Conservation (phyloP, 2,797 vertebrate genomes). For the Spea hammondii region DNA sequence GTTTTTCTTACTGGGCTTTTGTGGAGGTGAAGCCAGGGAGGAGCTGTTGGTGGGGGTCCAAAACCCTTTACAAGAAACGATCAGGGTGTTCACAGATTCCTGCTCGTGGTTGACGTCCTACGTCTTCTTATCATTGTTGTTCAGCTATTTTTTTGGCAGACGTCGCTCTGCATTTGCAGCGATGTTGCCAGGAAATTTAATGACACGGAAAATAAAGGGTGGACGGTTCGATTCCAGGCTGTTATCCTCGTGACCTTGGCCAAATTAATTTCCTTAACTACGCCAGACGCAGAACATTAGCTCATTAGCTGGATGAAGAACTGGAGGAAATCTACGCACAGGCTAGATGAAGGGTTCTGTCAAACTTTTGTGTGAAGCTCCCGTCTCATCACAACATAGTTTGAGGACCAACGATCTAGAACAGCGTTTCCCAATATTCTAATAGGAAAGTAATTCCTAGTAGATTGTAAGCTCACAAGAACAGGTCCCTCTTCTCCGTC, state of each 20-base stretch:
- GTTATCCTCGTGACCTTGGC: neutral
- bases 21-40: slow-evolving; percentile 33
- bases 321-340: too few species aligned
- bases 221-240: neutral
- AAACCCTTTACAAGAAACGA: neutral
- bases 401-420: too few species aligned
- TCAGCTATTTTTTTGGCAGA: neutral
- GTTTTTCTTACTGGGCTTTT: slow-evolving; percentile 32
- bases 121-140: neutral
- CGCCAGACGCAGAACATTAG: too few species aligned
- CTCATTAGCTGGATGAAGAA: too few species aligned
- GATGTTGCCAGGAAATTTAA: neutral
- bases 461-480: too few species aligned
- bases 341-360: too few species aligned
- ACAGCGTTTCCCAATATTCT: too few species aligned
- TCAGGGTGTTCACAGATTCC: slow-evolving; percentile 4
- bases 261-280: neutral
- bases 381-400: too few species aligned
- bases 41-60: neutral
- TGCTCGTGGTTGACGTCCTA: neutral
- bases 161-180: neutral
- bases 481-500: too few species aligned
- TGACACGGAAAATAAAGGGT: neutral
- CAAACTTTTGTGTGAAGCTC: too few species aligned
- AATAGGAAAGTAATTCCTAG: too few species aligned